A percentile compares a stretch with the other conserved stretches of the same genome.
These are phyloP conservation scores for Haliclona indistincta DNA, from an alignment of 37 sponge, comb jelly and placozoan species.

Conservation along the genomic window DNA sequence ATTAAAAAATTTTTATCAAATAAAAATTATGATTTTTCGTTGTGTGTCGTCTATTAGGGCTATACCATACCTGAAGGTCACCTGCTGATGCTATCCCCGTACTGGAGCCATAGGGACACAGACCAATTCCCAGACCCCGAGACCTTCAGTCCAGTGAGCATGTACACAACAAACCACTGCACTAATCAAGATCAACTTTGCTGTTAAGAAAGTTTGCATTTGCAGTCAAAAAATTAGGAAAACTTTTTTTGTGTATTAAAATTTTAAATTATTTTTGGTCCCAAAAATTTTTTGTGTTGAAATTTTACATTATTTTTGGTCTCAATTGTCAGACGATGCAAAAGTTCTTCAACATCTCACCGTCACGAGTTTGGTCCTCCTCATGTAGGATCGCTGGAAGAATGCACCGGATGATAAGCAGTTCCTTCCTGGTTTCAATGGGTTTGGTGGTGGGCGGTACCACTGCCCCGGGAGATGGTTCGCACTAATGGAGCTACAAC, in stretches of 20 bases:
- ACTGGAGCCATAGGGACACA: constrained; percentile 44
- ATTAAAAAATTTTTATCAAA: no score
- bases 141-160: constrained; percentile 44
- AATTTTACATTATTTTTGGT: no score
- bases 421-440: constrained; percentile 59
- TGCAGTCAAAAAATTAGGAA: no score
- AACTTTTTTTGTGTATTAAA: no score
- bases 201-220: no score
- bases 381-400: constrained; percentile 48
- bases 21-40: no score
- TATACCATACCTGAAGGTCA: constrained; percentile 45
- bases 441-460: constrained; percentile 63
- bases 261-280: neutral
- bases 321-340: neutral
- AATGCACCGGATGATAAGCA: constrained; percentile 28
- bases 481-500: constrained; percentile 63
- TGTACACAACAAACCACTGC: no score
- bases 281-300: no score
- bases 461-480: constrained; percentile 71
- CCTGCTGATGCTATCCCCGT: constrained; percentile 44
- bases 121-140: constrained; percentile 49
- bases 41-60: no score
- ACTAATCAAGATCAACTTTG: no score
- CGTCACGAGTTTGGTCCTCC: neutral
- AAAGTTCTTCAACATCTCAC: no score